Conservation (phyloP, 2,797 vertebrate genomes). For the Calcarius lapponicus region DNA sequence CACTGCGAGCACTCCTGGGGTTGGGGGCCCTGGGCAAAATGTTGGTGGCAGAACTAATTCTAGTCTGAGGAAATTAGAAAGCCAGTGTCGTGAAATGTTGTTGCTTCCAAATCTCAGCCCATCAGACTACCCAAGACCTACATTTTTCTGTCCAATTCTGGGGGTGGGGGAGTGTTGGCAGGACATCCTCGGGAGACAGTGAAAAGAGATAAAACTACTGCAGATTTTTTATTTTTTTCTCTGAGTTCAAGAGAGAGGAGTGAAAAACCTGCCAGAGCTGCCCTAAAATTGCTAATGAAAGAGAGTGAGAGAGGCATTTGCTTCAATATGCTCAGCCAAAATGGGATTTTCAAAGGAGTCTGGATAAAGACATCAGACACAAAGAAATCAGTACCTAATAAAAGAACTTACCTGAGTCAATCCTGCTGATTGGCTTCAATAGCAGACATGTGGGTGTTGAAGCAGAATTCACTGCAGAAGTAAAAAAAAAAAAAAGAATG, state of each 20-base stretch:
- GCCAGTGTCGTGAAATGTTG: slow-evolving; percentile 51
- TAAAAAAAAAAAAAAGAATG: background rate
- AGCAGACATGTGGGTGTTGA: slow-evolving; percentile 69
- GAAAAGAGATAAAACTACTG: slow-evolving; percentile 34
- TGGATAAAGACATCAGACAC: slow-evolving; percentile 72
- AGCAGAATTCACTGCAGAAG: slow-evolving; percentile 64
- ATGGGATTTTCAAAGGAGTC: slow-evolving; percentile 68
- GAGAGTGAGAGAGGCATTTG: slow-evolving; percentile 65
- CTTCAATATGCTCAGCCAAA: slow-evolving; percentile 69
- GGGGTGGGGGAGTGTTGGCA: slow-evolving; percentile 50
- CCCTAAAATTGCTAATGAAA: slow-evolving; percentile 70
- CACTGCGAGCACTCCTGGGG: slow-evolving; percentile 67
- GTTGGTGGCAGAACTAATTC: slow-evolving; percentile 57
- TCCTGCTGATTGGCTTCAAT: slow-evolving; percentile 68
- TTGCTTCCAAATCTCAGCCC: slow-evolving; percentile 51
- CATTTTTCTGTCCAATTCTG: slow-evolving; percentile 55
- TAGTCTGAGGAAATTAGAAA: slow-evolving; percentile 66
- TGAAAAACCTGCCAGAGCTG: slow-evolving; percentile 58
- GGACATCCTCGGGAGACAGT: slow-evolving; percentile 48
- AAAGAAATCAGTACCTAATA: slow-evolving; percentile 72
- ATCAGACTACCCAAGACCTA: slow-evolving; percentile 39
- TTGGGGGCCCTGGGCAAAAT: slow-evolving; percentile 65
- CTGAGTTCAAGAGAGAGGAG: slow-evolving; percentile 47
- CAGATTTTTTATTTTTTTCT: background rate
- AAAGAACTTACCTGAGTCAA: slow-evolving; percentile 70